Percentiles rank a stretch among this genome's conserved stretches.
Conservation (phyloP, 92 coral and sea anemone genomes). For the Parazoanthus darwini region DNA sequence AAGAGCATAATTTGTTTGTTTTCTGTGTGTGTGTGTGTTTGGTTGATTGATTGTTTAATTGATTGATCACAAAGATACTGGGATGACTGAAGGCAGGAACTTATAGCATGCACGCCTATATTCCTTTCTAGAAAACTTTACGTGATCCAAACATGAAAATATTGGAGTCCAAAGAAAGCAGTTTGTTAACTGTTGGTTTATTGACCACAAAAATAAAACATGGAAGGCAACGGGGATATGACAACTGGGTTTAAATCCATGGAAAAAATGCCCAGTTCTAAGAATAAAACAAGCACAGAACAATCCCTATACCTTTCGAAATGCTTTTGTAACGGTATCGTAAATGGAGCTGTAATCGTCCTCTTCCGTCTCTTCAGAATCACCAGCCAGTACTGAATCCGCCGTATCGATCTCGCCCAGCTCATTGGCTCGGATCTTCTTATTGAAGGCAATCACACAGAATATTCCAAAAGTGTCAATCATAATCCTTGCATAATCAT, state of each 20-base stretch:
- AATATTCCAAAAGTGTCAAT: conserved; percentile 37
- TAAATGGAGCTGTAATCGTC: conserved; percentile 16
- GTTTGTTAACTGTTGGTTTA: no score
- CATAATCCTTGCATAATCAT: conserved; percentile 16
- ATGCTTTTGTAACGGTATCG: conserved; percentile 28
- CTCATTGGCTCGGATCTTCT: conserved; percentile 17
- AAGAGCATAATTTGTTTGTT: no score
- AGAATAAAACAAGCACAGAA: not conserved
- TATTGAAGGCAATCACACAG: conserved; percentile 37
- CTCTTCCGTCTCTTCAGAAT: not conserved
- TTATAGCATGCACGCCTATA: no score
- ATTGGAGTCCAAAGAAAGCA: no score
- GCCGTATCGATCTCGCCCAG: not conserved
- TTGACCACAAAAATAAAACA: no score
- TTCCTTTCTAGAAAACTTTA: no score
- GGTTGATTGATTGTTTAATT: no score
- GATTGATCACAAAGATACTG: no score
- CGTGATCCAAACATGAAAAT: no score
- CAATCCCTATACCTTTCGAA: conserved; percentile 10
- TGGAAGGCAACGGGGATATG: not conserved
- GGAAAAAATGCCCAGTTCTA: not conserved
- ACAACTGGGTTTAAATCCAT: no score
- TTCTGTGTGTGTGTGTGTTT: no score
- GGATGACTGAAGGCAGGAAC: no score
- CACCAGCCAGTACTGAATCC: not conserved